A percentile compares a stretch with the other conserved stretches of the same genome.
These are phyloP conservation scores for Boloria euphrosyne DNA, from an alignment of 2,888 invertebrate genomes.

Conservation along the genomic window DNA sequence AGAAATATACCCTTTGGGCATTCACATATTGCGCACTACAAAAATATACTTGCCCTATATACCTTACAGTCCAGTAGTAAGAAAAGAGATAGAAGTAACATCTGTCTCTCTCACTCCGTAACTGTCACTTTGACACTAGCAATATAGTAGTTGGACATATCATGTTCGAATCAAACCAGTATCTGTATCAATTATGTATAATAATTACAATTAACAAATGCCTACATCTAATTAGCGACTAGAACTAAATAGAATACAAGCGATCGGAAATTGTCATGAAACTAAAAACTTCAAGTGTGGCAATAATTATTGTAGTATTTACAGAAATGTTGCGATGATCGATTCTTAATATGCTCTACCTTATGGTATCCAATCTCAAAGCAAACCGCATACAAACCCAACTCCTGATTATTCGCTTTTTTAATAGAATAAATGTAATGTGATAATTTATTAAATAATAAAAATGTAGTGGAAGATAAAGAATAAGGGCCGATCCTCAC, in stretches of 20 bases:
- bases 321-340: conserved; percentile 14
- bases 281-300: conserved; percentile 48
- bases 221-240: conserved; percentile 73
- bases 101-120: too few relatives aligned
- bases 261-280: conserved; percentile 70
- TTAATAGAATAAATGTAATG: neutral
- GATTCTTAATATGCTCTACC: neutral
- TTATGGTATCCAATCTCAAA: neutral
- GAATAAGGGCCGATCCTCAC: too few relatives aligned
- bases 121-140: too few relatives aligned
- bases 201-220: conserved; percentile 41
- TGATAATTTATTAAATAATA: neutral
- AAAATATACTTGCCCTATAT: too few relatives aligned
- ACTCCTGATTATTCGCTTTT: neutral
- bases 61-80: too few relatives aligned
- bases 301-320: conserved; percentile 32
- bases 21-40: too few relatives aligned
- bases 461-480: too few relatives aligned
- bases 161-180: conserved; percentile 15
- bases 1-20: too few relatives aligned
- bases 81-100: too few relatives aligned
- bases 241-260: conserved; percentile 74
- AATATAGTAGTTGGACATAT: too few relatives aligned
- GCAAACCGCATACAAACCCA: conserved; percentile 4
- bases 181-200: conserved; percentile 18